A percentile compares a stretch with the other conserved stretches of the same genome.
Conservation (phyloP, 1,140 invertebrate species). For the Dendrolimus punctatus region DNA sequence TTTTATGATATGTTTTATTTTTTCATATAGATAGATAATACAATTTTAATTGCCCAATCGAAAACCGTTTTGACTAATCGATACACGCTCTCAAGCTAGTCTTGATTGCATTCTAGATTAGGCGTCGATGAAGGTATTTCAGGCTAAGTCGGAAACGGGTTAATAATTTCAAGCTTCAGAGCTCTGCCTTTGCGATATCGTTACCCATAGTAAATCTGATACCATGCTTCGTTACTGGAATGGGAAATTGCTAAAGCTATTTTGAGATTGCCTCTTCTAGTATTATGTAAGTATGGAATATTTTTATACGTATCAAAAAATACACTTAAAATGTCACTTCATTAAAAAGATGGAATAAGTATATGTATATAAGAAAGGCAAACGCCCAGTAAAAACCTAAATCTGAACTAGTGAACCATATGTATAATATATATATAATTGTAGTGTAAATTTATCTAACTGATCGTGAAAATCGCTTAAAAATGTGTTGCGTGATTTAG, state of each 20-base stretch:
- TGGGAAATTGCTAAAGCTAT: constrained; percentile 3
- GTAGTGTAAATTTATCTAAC: too few species aligned
- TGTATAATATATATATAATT: too few species aligned
- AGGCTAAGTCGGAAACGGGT: constrained; percentile 11
- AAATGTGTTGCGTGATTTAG: too few species aligned
- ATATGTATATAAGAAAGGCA: too few species aligned
- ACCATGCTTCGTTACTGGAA: constrained; percentile 5
- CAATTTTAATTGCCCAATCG: neutral
- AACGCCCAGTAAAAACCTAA: too few species aligned
- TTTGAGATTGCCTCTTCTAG: constrained; percentile 1
- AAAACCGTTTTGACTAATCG: neutral
- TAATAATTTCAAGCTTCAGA: constrained; percentile 10
- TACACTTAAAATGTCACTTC: too few species aligned
- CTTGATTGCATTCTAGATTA: constrained; percentile 14
- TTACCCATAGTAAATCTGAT: constrained; percentile 3
- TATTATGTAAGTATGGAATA: too few species aligned
- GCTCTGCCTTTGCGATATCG: constrained; percentile 5
- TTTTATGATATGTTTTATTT: too few species aligned
- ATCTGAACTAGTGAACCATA: too few species aligned
- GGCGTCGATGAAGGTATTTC: constrained; percentile 5
- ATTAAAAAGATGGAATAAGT: too few species aligned
- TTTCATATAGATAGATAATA: neutral
- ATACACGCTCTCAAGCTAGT: neutral
- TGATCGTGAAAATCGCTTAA: too few species aligned
- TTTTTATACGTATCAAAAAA: too few species aligned